Base-by-base conservation (phyloP, 35 echinoderm and acorn worm species). In the Chiridota heheva region DNA sequence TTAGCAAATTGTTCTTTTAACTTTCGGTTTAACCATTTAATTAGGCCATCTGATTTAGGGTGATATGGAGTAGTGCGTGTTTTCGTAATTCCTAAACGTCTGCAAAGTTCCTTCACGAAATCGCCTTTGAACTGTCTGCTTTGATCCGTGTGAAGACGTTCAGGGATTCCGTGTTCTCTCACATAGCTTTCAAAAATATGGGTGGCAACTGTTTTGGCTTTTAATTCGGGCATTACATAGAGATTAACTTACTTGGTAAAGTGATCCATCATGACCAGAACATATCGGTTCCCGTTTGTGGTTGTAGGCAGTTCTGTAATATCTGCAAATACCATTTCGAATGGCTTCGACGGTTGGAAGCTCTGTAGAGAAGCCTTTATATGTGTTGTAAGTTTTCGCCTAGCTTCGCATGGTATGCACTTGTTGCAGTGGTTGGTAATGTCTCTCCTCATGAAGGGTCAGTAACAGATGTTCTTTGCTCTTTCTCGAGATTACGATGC, bases 21-120 rank as follows among this genome's bases (percentile, higher is more conserved):
- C 7, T 22, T 61, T 22, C 58, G 25, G 33, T 61, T 61, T 28
- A 15, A 22, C 24, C 58, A 22, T n/a, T 61, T 0, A 31, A 61
- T 61, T 6, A 61, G 58, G 7, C 58, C 58, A 61, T 80, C 57
- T 7, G 57, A 80, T 24, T 80, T 55, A 36, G 76, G 76, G 57
- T 80, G 76, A 18, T 60, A 61, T 7, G 58, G 1, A 8, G 58
- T 61, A 15, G 58, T 61, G 8, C n/a, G 7, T 22, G 58, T 61
- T n/a, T 61, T 61, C 58, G 25, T 7, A 6, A 61, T 61, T 22
- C 58, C 58, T 6, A 61, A 31, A 61, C 6, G 5, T 61, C 33
- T 61, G 58, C 58, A 61, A 7, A 61, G n/a, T 7, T 6, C 7
- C 8, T 22, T 61, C 8, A 61, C n/a, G 7, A 61, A 22, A 7